Percentiles rank a stretch among this genome's conserved stretches.
phyloP scores from a whole-genome alignment of 2,888 invertebrate species.

The Torymus texanus region DNA sequence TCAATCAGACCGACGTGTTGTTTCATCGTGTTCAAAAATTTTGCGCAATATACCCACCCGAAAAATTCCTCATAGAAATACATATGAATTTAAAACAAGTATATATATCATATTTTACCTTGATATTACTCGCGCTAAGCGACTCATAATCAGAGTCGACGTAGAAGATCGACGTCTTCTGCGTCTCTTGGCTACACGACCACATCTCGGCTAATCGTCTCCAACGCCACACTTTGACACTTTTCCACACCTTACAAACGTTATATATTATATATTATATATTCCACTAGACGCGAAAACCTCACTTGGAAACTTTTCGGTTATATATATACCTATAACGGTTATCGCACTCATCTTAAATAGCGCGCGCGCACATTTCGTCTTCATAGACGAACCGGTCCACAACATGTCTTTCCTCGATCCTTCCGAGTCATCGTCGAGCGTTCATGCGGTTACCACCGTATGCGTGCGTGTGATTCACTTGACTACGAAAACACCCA shows the following conservation, averaged over 20 bases:
- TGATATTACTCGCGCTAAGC: slow-evolving; percentile 58
- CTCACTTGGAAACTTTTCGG: too few relatives aligned
- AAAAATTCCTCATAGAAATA: too few relatives aligned
- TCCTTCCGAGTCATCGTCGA: slow-evolving; percentile 21
- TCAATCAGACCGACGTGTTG: too few relatives aligned
- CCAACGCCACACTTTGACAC: background rate
- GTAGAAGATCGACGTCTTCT: slow-evolving; percentile 65
- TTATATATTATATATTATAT: too few relatives aligned
- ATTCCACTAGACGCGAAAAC: too few relatives aligned
- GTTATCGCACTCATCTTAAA: too few relatives aligned
- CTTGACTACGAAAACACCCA: slow-evolving; percentile 3
- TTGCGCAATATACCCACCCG: too few relatives aligned
- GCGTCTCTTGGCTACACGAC: slow-evolving; percentile 61
- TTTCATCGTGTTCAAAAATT: too few relatives aligned
- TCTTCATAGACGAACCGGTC: too few relatives aligned
- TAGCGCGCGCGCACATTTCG: too few relatives aligned
- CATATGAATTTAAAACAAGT: too few relatives aligned
- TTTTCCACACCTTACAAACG: background rate
- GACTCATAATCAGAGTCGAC: slow-evolving; percentile 66
- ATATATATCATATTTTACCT: slow-evolving; percentile 59
- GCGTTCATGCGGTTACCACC: background rate
- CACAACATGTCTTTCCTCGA: background rate
- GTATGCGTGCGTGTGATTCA: slow-evolving; percentile 14
- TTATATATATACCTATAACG: too few relatives aligned
- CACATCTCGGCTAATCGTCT: slow-evolving; percentile 60